Evolutionary conservation across 2,113 vertebrate species (phyloP).

Genomic region (Cinclus mexicanus): DNA sequence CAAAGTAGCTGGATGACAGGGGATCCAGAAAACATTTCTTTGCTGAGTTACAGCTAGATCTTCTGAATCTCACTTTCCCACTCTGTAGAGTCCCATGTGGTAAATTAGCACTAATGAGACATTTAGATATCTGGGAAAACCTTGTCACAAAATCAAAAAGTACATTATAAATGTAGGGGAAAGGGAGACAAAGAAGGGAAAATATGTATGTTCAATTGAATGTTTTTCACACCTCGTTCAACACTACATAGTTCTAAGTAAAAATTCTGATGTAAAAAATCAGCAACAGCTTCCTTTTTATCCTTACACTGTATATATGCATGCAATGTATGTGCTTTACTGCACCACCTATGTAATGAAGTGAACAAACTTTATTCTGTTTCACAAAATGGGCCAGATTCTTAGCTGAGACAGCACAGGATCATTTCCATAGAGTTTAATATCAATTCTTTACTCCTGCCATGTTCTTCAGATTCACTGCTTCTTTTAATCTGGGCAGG

Average conservation of each 20-base stretch:
- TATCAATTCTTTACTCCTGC: neutral
- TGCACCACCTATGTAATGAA: neutral
- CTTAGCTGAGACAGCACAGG: neutral
- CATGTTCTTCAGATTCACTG: neutral
- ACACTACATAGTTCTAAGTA: neutral
- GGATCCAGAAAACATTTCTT: neutral
- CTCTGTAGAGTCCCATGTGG: neutral
- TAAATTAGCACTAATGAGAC: neutral
- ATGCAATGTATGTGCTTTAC: neutral
- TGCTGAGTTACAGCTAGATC: neutral
- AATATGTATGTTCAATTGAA: neutral
- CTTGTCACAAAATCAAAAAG: neutral
- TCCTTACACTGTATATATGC: neutral
- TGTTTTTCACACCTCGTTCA: neutral
- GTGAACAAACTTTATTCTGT: neutral
- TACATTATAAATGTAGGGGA: neutral
- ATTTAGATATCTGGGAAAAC: neutral
- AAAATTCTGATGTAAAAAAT: neutral
- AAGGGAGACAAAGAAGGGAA: neutral
- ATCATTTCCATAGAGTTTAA: neutral
- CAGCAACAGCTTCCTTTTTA: neutral
- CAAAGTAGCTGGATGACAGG: neutral
- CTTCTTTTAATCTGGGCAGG: neutral
- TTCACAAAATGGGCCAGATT: neutral
- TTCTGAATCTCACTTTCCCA: neutral